Evolutionary conservation across 2,797 vertebrate genomes (phyloP).

Genomic region (Sebastolobus alascanus): DNA sequence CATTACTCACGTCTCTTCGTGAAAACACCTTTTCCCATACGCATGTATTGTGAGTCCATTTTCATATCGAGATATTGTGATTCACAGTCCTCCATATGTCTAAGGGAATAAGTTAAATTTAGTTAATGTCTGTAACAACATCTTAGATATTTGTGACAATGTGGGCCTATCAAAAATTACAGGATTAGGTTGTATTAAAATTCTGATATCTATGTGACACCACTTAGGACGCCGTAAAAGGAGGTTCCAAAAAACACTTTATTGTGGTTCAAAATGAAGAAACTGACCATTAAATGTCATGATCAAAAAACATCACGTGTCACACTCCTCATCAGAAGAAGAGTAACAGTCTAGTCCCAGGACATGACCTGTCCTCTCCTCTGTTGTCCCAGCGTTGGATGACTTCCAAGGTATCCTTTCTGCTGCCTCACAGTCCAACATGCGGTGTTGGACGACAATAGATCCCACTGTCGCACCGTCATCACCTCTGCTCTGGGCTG

Average conservation of each 20-base stretch:
- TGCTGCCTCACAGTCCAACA: background rate
- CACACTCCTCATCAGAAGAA: slow-evolving; percentile 82
- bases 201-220: background rate
- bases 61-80: background rate
- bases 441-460: background rate
- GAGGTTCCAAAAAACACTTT: background rate
- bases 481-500: background rate
- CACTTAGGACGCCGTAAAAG: background rate
- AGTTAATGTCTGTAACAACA: background rate
- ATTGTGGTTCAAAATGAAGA: slow-evolving; percentile 1
- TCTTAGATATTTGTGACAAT: background rate
- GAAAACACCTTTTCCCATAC: background rate
- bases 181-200: too few relatives aligned
- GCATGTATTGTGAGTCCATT: background rate
- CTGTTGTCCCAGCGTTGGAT: background rate
- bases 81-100: background rate
- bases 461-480: background rate
- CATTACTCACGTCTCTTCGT: slow-evolving; percentile 6
- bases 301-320: slow-evolving; percentile 33
- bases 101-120: background rate
- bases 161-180: background rate
- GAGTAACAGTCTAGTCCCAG: slow-evolving; percentile 83
- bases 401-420: slow-evolving; percentile 30
- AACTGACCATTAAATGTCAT: background rate
- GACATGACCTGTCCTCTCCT: slow-evolving; percentile 55